Evolutionary conservation across 2,797 vertebrate species (phyloP).

Genomic region (Heteromormyrus szaboi): DNA sequence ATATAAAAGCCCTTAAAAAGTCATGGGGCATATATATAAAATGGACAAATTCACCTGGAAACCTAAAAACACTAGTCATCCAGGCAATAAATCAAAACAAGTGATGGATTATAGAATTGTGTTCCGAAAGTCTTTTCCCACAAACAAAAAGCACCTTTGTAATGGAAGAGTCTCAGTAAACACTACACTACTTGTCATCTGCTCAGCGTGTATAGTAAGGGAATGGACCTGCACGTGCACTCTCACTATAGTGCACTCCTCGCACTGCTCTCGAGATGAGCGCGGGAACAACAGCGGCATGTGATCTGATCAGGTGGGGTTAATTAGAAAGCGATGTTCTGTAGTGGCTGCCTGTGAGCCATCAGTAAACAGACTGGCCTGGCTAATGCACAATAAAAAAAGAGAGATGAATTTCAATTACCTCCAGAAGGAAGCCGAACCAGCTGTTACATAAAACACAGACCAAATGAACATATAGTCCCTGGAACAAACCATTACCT

Average conservation of each 20-base stretch:
- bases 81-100: neutral
- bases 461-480: neutral
- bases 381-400: conserved; percentile 62
- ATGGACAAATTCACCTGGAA: neutral
- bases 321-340: conserved; percentile 76
- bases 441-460: conserved; percentile 9
- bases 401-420: conserved; percentile 73
- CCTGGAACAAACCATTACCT: neutral
- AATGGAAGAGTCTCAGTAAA: conserved; percentile 64
- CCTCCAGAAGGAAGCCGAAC: conserved; percentile 40
- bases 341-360: conserved; percentile 67
- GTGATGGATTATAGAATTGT: neutral
- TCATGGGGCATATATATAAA: neutral
- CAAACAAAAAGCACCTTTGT: conserved; percentile 52
- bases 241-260: neutral
- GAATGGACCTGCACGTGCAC: neutral
- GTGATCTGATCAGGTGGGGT: conserved; percentile 72
- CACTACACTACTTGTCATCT: conserved; percentile 69
- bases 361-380: conserved; percentile 69
- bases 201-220: conserved; percentile 46
- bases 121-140: conserved; percentile 25
- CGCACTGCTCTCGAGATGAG: conserved; percentile 15
- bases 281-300: neutral
- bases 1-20: neutral
- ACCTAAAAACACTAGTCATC: neutral